Base-by-base conservation (phyloP, 2,888 invertebrate genomes). In the Globia sparganii region DNA sequence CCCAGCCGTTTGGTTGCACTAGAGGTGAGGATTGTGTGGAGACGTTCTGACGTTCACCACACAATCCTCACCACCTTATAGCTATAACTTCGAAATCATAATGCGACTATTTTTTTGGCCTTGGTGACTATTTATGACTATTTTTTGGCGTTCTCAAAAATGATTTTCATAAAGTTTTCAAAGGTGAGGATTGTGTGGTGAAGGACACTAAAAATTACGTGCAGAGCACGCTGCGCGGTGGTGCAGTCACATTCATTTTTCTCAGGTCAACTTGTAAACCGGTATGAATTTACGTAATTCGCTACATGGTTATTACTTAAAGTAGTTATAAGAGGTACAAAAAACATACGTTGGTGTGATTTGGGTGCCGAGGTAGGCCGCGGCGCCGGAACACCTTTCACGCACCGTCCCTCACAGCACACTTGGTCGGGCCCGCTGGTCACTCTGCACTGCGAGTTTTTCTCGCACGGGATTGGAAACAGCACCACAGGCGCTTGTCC, bases 331-430 rank as follows among this genome's bases (percentile, higher is more conserved):
- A 37, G 61, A 75, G 59, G 74, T 86, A 74, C 4, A 72, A 77
- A 75, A 62, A 76, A 80, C 94, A 86, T 94, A 97, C 97, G 97
- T 93, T 96, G 96, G 86, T 96, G 96, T n/a, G 94, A 87, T 84
- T 93, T 90, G 59, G 94, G 93, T 61, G 90, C 86, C 28, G 94
- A 91, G n/a, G 93, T 94, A 28, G 97, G 96, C 83, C 97, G 95
- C 0, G 97, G 97, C 75, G 97, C 97, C 8, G 97, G 95, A 43
- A 97, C 95, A 21, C 98, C 98, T 84, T 97, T 94, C 66, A 97
- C 95, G 89, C 98, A 98, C 87, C 97, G 97, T 64, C 95, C 96
- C 61, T 95, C 94, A 87, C 97, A 97, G 93, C 97, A 97, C 59
- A 97, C 95, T 78, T 96, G 95, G 82, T 95, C 96, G 1, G 95